Percentiles rank a stretch among this genome's conserved stretches.
Conservation (phyloP, 2,797 vertebrate genomes). For the Scolopax bukidnonensis region DNA sequence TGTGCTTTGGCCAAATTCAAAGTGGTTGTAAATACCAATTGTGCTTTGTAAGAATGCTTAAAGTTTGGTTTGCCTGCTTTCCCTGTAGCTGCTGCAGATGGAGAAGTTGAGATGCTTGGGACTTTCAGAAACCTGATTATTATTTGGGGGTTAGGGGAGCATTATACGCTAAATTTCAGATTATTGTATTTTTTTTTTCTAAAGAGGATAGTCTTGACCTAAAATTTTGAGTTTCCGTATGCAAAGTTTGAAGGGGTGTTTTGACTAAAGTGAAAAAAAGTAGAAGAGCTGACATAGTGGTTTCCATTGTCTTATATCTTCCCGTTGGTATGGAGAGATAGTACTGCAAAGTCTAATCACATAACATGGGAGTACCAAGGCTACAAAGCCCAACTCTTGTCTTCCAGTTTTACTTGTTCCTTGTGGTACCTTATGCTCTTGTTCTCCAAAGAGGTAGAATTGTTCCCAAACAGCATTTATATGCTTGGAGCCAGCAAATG, state of each 20-base stretch:
- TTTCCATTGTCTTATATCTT: neutral
- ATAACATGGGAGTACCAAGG: neutral
- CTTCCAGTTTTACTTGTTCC: neutral
- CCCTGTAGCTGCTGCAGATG: neutral
- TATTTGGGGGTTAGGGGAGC: neutral
- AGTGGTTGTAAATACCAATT: neutral
- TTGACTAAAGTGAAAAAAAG: neutral
- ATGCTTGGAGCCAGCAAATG: neutral
- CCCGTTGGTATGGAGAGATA: fast-evolving
- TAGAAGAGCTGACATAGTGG: fast-evolving
- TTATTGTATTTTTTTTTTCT: neutral
- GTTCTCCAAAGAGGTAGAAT: neutral
- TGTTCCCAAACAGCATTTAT: neutral
- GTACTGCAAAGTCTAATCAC: neutral
- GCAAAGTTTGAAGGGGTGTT: neutral
- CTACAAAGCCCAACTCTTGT: neutral
- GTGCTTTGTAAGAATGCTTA: neutral
- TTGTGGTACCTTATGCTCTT: neutral
- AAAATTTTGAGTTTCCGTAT: neutral
- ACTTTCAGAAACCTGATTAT: neutral
- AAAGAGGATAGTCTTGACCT: neutral
- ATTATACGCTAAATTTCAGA: neutral
- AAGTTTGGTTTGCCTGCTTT: neutral
- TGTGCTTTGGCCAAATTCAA: neutral
- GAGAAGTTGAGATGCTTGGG: neutral